These are phyloP conservation scores for Acanthacorydalis orientalis DNA, from an alignment of 2,888 invertebrate genomes.

Conservation along the genomic window DNA sequence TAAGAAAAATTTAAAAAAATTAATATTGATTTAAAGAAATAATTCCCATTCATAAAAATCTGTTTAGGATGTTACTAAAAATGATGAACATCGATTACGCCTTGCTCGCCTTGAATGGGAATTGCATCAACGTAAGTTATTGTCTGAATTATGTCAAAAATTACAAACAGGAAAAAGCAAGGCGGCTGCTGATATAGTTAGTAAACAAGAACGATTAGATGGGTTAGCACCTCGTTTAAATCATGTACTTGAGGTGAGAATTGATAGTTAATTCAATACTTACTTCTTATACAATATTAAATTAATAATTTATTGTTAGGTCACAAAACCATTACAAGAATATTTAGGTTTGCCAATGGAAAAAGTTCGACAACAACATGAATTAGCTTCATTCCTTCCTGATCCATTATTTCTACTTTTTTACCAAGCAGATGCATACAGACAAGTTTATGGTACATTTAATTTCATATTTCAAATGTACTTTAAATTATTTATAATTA, in stretches of 20 bases:
- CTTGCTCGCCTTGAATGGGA: slow-evolving; percentile 85
- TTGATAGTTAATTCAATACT: neutral
- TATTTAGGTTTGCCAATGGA: slow-evolving; percentile 68
- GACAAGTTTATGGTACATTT: slow-evolving; percentile 50
- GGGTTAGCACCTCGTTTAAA: slow-evolving; percentile 66
- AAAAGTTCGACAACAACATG: slow-evolving; percentile 59
- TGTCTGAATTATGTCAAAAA: slow-evolving; percentile 59
- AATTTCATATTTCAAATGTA: slow-evolving; percentile 1
- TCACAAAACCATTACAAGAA: slow-evolving; percentile 80
- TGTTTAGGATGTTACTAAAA: slow-evolving; percentile 43
- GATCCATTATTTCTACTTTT: slow-evolving; percentile 73
- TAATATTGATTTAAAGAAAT: neutral
- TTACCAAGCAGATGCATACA: slow-evolving; percentile 68
- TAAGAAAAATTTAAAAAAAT: neutral
- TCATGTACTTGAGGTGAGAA: slow-evolving; percentile 41
- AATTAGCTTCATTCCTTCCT: slow-evolving; percentile 58
- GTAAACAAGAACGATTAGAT: slow-evolving; percentile 58
- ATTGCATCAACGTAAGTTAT: slow-evolving; percentile 67
- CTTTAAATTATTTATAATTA: neutral
- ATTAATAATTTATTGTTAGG: slow-evolving; percentile 26
- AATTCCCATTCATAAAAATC: neutral
- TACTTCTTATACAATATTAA: too few species aligned
- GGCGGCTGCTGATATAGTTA: slow-evolving; percentile 56
- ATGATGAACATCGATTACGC: slow-evolving; percentile 62
- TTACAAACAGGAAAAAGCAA: slow-evolving; percentile 60